Evolutionary conservation across 2,113 vertebrate species (phyloP), one percentile per base, ranked within the genome.

Genomic region (Capreolus pygargus): DNA sequence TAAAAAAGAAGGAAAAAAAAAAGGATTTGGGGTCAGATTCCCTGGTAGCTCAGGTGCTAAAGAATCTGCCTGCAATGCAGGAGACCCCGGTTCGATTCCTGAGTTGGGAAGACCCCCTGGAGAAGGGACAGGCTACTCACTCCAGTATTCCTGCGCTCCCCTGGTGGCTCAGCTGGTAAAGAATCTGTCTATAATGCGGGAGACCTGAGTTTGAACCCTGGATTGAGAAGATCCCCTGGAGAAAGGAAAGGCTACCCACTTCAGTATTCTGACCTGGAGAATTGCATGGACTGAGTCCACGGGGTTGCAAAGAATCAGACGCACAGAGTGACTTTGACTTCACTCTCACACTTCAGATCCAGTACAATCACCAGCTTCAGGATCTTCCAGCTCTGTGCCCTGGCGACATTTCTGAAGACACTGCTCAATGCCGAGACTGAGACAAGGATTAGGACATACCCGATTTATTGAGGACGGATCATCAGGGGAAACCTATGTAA

Each of bases 31-130:
- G 60, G 15, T 57, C 13, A 61, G 36, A 21, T 23, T 70, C 67
- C 67, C 67, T 3, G 19, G 67, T 70, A 36, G n/a, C 19, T 67
- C 17, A n/a, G 33, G 10, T 21, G 64, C 33, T 36, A n/a, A 67
- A 36, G 33, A 67, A 67, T 67, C 17, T 8, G 4, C 33, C 61
- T n/a, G 61, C 8, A 67, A 33, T 19, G 33, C 33, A 67, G 33
- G 61, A 67, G 61, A 67, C 61, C 16, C 16, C 0, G 33, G n/a
- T 67, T 67, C 0, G 1, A 67, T 67, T 33, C 16, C 64, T n/a
- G 33, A 1, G 33, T n/a, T 17, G 16, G 33, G 64, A 19, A 67
- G 64, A n/a, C 5, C 33, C 19, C 3, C 33, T 67, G 64, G 64
- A n/a, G 33, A 67, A n/a, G 64, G 64, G 16, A 4, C 4, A n/a